Conservation (phyloP, 2,888 invertebrate species). For the Dynastes maya region DNA sequence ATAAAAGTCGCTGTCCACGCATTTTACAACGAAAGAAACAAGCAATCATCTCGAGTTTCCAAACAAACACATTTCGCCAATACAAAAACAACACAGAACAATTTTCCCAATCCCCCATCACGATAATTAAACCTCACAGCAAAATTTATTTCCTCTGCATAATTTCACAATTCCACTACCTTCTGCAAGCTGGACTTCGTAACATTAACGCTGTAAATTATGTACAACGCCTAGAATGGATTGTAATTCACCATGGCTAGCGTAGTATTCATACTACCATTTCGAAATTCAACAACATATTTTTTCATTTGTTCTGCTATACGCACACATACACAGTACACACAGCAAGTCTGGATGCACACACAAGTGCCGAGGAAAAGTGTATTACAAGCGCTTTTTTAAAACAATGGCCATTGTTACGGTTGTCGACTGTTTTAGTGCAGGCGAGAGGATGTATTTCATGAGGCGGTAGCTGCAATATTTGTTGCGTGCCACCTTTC, state of each 20-base stretch:
- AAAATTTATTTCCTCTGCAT: no score
- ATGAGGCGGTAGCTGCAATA: neutral
- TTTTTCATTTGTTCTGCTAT: slow-evolving; percentile 9
- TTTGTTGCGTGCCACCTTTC: neutral
- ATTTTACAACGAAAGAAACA: no score
- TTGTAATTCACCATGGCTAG: neutral
- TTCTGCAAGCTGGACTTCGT: no score
- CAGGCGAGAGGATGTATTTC: slow-evolving; percentile 6
- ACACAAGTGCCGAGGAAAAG: neutral
- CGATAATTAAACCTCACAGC: no score
- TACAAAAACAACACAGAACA: no score
- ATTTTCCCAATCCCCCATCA: no score
- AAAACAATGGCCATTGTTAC: slow-evolving; percentile 31
- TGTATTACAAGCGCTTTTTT: slow-evolving; percentile 12
- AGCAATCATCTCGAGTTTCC: no score
- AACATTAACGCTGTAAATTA: no score
- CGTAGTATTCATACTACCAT: neutral
- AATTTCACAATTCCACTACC: no score
- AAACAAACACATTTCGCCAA: no score
- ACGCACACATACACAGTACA: no score
- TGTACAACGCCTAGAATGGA: neutral
- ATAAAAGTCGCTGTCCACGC: no score
- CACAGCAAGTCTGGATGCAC: neutral
- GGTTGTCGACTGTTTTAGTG: slow-evolving; percentile 21
- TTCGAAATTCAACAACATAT: slow-evolving; percentile 8